Conservation (phyloP, 2,113 vertebrate species). For the Enhydra lutris region DNA sequence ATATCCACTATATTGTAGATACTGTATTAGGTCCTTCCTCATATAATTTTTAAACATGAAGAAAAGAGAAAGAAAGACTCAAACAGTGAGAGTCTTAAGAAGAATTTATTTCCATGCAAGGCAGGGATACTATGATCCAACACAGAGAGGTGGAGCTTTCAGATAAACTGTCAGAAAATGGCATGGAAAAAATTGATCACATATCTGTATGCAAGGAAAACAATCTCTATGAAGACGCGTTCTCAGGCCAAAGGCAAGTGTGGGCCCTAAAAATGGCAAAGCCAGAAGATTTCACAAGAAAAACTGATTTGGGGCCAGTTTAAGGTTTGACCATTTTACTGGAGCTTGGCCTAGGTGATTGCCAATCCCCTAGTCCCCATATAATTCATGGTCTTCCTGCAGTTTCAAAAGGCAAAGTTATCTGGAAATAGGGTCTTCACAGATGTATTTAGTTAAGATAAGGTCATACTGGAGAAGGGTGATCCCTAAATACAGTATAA, state of each 20-base stretch:
- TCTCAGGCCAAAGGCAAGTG: neutral
- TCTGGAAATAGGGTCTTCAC: neutral
- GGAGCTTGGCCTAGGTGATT: neutral
- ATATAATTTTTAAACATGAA: neutral
- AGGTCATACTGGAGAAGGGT: neutral
- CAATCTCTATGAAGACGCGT: neutral
- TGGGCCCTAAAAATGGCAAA: neutral
- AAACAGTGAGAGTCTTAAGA: neutral
- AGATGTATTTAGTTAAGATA: neutral
- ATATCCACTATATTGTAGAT: neutral
- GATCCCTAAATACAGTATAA: neutral
- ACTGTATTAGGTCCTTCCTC: neutral
- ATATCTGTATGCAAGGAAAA: neutral
- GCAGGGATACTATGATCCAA: neutral
- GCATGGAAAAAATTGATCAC: neutral
- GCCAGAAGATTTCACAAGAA: neutral
- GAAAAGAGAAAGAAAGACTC: neutral
- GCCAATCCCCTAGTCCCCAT: neutral
- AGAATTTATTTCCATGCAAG: neutral
- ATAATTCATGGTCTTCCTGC: neutral
- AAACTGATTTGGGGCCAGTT: neutral
- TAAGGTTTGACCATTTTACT: neutral
- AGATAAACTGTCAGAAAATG: neutral
- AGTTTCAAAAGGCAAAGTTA: neutral
- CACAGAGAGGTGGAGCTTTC: neutral